Conservation (phyloP, 2,113 vertebrate species). For the Muntiacus reevesi region DNA sequence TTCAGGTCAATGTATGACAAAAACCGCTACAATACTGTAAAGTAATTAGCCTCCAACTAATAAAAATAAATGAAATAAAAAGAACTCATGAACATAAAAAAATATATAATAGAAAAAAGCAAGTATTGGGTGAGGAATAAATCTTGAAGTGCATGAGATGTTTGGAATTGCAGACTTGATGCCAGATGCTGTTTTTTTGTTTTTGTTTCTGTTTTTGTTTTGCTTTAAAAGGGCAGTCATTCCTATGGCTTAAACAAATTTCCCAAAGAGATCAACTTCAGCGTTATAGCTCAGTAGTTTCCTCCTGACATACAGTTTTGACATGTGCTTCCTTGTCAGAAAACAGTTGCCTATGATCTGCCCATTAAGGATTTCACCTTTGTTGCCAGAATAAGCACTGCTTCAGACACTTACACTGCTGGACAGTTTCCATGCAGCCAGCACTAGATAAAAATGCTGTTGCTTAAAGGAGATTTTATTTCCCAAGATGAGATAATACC, state of each 20-base stretch:
- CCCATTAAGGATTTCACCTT: background rate
- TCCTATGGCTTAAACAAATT: slow-evolving; percentile 47
- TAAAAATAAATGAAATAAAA: no score
- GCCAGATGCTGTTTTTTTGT: background rate
- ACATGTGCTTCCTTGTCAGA: slow-evolving; percentile 74
- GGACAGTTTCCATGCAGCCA: background rate
- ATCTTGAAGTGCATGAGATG: background rate
- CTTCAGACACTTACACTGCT: background rate
- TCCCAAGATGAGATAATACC: background rate
- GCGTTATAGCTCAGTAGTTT: background rate
- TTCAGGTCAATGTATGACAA: no score
- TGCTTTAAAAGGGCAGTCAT: background rate
- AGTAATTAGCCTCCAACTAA: no score
- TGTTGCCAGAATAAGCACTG: background rate
- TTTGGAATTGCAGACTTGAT: slow-evolving; percentile 16
- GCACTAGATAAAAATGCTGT: background rate
- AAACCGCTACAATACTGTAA: no score
- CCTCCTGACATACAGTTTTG: slow-evolving; percentile 59
- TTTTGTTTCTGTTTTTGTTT: background rate
- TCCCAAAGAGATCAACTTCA: slow-evolving; percentile 47
- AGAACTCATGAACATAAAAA: no score
- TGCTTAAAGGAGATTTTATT: slow-evolving; percentile 5
- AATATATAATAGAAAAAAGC: background rate
- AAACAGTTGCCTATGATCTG: slow-evolving; percentile 61
- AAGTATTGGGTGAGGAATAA: background rate